Base-by-base conservation (phyloP, 2,888 invertebrate species). In the Aelia acuminata region DNA sequence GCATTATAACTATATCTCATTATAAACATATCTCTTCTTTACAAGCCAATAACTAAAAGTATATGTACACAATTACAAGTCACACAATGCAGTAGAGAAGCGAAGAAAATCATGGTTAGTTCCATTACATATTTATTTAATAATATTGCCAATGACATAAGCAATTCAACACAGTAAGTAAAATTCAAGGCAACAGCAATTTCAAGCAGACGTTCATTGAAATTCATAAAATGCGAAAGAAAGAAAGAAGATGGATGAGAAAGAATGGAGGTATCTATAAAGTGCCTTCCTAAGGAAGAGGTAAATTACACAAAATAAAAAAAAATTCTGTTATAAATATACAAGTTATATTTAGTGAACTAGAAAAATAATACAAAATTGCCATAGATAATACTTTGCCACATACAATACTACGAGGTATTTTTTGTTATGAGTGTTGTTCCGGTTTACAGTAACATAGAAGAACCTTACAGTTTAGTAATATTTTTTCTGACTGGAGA, bases 301-400 rank as follows among this genome's bases (percentile, higher is more conserved):
- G 35, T 70, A 31, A 35, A 18, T 18, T 20, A 70, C 35, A 70
- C 13, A 53, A 31, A 31, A 63, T n/a, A 22, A 43, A 43, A 80
- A 2, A 85, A 48, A 84, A 48, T 11, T 49, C 49, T 53, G 53
- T 84, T 84, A 87, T 84, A 87, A 87, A 80, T 87, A 84, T 87
- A 87, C 87, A 87, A 87, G 50, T 84, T 87, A 87, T 87, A 84
- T 87, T 87, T 87, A 84, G 87, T 80, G 75, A 87, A 87, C 87
- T 87, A 87, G 87, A 87, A 87, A 84, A 87, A 87, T 87, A 87
- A 87, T 87, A 87, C 87, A 87, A 87, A 87, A 87, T 84, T 49
- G 87, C 87, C 87, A 87, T 31, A 87, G 70, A 87, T 87, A 87
- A 87, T 87, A 87, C 75, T 87, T 87, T 87, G 70, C 87, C 87